Evolutionary conservation across 2,888 invertebrate genomes (phyloP).

Genomic region (Meta bourneti): DNA sequence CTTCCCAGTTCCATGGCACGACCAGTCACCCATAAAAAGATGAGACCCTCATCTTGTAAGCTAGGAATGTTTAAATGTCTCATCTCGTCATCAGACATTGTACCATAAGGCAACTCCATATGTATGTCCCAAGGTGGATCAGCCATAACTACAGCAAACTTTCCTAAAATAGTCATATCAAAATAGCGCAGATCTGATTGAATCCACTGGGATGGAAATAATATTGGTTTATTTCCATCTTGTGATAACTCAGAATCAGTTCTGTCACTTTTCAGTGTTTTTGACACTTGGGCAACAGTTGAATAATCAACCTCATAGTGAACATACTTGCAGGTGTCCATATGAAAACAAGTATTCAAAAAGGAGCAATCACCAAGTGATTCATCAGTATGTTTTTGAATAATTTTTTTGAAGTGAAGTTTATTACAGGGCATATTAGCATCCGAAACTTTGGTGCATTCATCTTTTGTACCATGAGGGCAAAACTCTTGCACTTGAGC

Average conservation of each 20-base stretch:
- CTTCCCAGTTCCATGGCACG: slow-evolving; percentile 97
- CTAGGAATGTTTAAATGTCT: slow-evolving; percentile 95
- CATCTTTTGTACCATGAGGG: slow-evolving; percentile 94
- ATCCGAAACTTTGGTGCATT: slow-evolving; percentile 85
- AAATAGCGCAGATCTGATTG: slow-evolving; percentile 96
- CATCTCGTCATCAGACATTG: slow-evolving; percentile 99
- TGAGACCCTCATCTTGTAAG: slow-evolving; percentile 95
- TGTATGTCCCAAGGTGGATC: slow-evolving; percentile 99
- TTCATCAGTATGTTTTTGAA: slow-evolving; percentile 96
- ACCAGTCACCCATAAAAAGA: slow-evolving; percentile 99
- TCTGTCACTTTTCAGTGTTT: slow-evolving; percentile 60
- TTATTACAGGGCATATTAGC: slow-evolving; percentile 88
- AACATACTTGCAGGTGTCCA: slow-evolving; percentile 98
- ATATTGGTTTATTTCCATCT: slow-evolving; percentile 77
- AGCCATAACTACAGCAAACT: slow-evolving; percentile 99
- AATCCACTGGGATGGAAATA: slow-evolving; percentile 97
- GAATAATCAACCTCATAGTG: slow-evolving; percentile 94
- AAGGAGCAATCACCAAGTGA: slow-evolving; percentile 97
- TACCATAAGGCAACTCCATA: slow-evolving; percentile 99
- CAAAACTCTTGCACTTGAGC: slow-evolving; percentile 90
- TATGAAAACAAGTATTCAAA: slow-evolving; percentile 98
- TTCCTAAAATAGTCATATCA: slow-evolving; percentile 94
- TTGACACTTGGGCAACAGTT: slow-evolving; percentile 66
- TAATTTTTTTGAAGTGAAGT: slow-evolving; percentile 97
- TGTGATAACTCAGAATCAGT: slow-evolving; percentile 56